phyloP scores from a whole-genome alignment of 1,140 invertebrate genomes.

The Drosophila repleta region DNA sequence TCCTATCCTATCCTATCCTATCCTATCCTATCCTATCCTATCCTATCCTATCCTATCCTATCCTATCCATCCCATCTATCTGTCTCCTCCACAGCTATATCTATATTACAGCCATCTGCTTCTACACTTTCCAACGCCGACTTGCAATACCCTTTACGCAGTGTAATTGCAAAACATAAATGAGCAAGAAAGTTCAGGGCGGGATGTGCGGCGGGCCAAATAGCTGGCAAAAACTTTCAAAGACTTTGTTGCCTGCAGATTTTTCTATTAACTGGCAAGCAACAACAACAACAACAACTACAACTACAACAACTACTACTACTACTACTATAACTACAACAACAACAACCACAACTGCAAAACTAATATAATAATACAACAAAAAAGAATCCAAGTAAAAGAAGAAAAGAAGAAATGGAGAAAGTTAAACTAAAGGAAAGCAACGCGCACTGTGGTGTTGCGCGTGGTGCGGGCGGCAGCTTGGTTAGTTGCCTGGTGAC shows the following conservation, averaged over 20 bases:
- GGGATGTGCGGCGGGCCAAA: not conserved
- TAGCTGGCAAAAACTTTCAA: conserved; percentile 50
- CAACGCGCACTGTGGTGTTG: conserved; percentile 1
- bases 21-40: no score
- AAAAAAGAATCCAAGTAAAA: conserved; percentile 14
- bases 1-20: no score
- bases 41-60: no score
- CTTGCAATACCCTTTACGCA: not conserved
- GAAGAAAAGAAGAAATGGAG: conserved; percentile 5
- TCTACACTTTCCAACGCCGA: not conserved
- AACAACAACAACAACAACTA: conserved; percentile 48
- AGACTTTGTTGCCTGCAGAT: conserved; percentile 69
- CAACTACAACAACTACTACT: conserved; percentile 50
- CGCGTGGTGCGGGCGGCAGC: not conserved
- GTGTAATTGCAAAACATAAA: conserved; percentile 1
- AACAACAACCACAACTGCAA: conserved; percentile 37
- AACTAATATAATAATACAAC: conserved; percentile 65
- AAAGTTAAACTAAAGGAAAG: conserved; percentile 37
- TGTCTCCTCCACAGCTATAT: no score
- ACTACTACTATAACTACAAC: conserved; percentile 47
- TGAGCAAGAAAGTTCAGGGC: conserved; percentile 18
- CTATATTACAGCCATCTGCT: not conserved
- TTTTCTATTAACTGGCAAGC: conserved; percentile 70
- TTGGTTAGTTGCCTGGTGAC: conserved; percentile 35
- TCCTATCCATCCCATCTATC: no score